A percentile compares a stretch with the other conserved stretches of the same genome.
Evolutionary conservation across 2,888 invertebrate species (phyloP).

Genomic region (Drosophila borborema): DNA sequence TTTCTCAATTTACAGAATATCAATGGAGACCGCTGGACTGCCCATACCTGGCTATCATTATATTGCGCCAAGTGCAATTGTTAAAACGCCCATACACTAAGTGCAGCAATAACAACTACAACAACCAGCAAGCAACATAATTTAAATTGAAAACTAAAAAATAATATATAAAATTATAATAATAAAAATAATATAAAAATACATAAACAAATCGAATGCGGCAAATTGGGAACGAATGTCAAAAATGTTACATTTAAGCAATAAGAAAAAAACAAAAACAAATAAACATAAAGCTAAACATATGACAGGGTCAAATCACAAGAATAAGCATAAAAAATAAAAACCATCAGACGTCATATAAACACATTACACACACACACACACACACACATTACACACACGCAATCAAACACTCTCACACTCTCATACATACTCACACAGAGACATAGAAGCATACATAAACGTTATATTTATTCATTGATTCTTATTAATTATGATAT

Average conservation of each 20-base stretch:
- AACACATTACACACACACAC: conserved; percentile 7
- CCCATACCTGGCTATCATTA: conserved; percentile 96
- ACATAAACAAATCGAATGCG: conserved; percentile 29
- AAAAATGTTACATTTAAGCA: conserved; percentile 71
- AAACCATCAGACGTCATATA: conserved; percentile 41
- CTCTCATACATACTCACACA: conserved; percentile 41
- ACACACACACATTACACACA: conserved; percentile 15
- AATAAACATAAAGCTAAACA: conserved; percentile 37
- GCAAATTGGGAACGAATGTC: conserved; percentile 32
- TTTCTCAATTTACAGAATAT: conserved; percentile 90
- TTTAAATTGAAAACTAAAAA: conserved; percentile 10
- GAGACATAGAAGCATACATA: conserved; percentile 58
- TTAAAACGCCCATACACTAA: conserved; percentile 96
- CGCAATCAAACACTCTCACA: conserved; percentile 39
- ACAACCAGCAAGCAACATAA: conserved; percentile 18
- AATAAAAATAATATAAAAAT: conserved; percentile 10
- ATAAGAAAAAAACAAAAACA: conserved; percentile 49
- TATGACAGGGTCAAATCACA: conserved; percentile 35
- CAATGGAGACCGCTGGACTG: conserved; percentile 96
- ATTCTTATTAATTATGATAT: conserved; percentile 79
- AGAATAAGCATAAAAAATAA: conserved; percentile 17
- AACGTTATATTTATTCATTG: conserved; percentile 79
- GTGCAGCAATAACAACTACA: conserved; percentile 49
- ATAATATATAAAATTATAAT: conserved; percentile 1
- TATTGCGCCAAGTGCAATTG: conserved; percentile 96